A percentile compares a stretch with the other conserved stretches of the same genome.
Evolutionary conservation across 2,113 vertebrate species (phyloP).

Genomic region (Rafetus swinhoei): DNA sequence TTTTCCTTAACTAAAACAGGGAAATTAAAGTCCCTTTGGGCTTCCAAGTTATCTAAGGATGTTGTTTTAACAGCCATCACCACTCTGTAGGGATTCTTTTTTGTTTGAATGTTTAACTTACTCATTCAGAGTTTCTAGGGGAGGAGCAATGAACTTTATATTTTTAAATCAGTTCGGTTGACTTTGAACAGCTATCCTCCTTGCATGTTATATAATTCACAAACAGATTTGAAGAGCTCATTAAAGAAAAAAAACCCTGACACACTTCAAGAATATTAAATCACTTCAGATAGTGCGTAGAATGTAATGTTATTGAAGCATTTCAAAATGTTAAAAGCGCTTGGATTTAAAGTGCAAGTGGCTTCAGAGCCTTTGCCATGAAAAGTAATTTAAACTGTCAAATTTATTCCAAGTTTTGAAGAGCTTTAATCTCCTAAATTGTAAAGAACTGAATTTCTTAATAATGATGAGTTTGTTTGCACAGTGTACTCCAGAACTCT

Average conservation of each 20-base stretch:
- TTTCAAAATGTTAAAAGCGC: slow-evolving; percentile 76
- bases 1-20: not conserved
- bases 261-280: slow-evolving; percentile 83
- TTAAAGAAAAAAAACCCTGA: slow-evolving; percentile 78
- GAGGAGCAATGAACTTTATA: slow-evolving; percentile 38
- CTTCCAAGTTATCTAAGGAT: not conserved
- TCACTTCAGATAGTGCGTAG: slow-evolving; percentile 75
- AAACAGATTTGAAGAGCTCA: slow-evolving; percentile 80
- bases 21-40: not conserved
- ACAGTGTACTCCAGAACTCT: slow-evolving; percentile 15
- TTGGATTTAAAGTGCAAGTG: slow-evolving; percentile 76
- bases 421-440: slow-evolving; percentile 74
- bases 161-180: slow-evolving; percentile 53
- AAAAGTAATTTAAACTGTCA: slow-evolving; percentile 77
- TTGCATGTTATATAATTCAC: slow-evolving; percentile 75
- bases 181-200: slow-evolving; percentile 70
- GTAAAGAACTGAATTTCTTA: slow-evolving; percentile 67
- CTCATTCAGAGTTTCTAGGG: not conserved
- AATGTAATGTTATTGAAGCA: slow-evolving; percentile 80
- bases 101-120: fast-evolving
- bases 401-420: slow-evolving; percentile 63
- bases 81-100: not conserved
- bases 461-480: slow-evolving; percentile 63
- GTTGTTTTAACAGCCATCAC: not conserved
- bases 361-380: slow-evolving; percentile 70